Base-by-base conservation (phyloP, 2,888 invertebrate genomes). In the Orthonevra nobilis region DNA sequence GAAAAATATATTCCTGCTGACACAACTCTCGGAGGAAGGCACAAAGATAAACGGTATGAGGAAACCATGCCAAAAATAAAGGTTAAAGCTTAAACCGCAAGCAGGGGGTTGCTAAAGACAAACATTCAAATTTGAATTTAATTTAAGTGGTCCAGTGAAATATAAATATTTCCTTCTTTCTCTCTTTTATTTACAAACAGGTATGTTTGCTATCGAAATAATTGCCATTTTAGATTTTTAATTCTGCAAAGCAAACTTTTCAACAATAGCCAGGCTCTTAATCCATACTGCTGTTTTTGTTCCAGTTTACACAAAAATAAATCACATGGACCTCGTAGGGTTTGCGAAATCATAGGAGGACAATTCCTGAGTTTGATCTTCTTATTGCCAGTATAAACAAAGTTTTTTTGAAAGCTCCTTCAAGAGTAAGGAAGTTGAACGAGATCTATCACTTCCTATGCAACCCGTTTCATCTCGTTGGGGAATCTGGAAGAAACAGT, bases 211-310 rank as follows among this genome's bases (percentile, higher is more conserved):
- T n/a, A n/a, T n/a, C n/a, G n/a, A n/a, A n/a, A n/a, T n/a, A n/a
- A n/a, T n/a, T n/a, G n/a, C n/a, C n/a, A n/a, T n/a, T n/a, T n/a
- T n/a, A n/a, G n/a, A n/a, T n/a, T n/a, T n/a, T 40, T 40, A 40
- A 40, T 40, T n/a, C 44, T 44, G 7, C 10, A 20, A 44, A 23
- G 44, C 44, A 44, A 44, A 44, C 23, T 12, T 10, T 44, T 44
- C 23, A 44, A 44, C 23, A 44, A 44, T 44, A 44, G 23, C 44
- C 44, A 44, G 44, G 44, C 44, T 44, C 44, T 44, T 44, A n/a
- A n/a, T 26, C 26, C 9, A 26, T 1, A 26, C 6, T 1, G 26
- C 26, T 9, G 9, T 1, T 1, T 26, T 5, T 9, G 9, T 32
- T 20, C 28, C 28, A 40, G 40, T 30, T 40, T 56, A 56, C 12